These are phyloP conservation scores for Nibea albiflora DNA, from an alignment of 2,113 vertebrate genomes.

Conservation along the genomic window DNA sequence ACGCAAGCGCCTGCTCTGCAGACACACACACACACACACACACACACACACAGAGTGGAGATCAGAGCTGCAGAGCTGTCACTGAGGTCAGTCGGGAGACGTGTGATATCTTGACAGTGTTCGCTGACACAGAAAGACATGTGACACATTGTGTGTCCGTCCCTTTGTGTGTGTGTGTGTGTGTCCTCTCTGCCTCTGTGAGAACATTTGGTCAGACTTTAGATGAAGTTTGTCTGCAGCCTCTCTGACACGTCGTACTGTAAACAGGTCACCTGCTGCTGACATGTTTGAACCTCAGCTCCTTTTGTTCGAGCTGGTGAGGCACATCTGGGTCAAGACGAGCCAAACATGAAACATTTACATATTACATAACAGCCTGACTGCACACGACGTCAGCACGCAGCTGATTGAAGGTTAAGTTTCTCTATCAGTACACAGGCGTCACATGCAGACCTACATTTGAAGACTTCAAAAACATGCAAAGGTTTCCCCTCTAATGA, in stretches of 20 bases:
- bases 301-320: too few species aligned
- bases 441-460: not conserved
- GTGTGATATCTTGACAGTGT: constrained; percentile 66
- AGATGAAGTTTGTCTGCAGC: not conserved
- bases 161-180: not conserved
- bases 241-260: not conserved
- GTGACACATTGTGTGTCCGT: constrained; percentile 22
- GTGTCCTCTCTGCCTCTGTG: not conserved
- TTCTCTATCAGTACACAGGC: not conserved
- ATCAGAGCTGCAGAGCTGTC: constrained; percentile 51
- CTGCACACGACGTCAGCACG: not conserved
- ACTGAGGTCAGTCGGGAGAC: constrained; percentile 55
- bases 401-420: too few species aligned
- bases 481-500: constrained; percentile 15
- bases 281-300: too few species aligned
- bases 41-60: constrained; percentile 6
- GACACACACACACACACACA: constrained; percentile 16
- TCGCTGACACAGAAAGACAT: constrained; percentile 51
- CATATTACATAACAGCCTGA: not conserved
- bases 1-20: constrained; percentile 13
- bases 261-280: not conserved
- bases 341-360: not conserved
- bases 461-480: not conserved
- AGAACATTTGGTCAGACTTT: not conserved
- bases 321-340: too few species aligned